phyloP scores from a whole-genome alignment of 1,140 invertebrate species.

The Brachionus paranguensis region DNA sequence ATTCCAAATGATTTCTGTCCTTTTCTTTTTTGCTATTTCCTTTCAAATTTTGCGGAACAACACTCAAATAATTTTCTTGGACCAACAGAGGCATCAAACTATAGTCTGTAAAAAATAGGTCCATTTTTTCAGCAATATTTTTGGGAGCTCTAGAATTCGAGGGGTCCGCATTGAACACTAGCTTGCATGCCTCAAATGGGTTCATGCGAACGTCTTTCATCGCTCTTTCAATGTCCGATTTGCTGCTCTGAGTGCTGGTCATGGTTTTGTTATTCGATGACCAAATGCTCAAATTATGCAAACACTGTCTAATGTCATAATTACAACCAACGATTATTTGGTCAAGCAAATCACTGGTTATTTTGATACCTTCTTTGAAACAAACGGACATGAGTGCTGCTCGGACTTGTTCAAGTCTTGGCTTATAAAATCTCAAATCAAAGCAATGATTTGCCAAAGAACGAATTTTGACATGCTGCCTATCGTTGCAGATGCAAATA shows the following conservation, averaged over 20 bases:
- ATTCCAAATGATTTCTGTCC: slow-evolving; percentile 59
- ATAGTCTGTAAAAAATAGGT: slow-evolving; percentile 95
- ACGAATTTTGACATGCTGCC: slow-evolving; percentile 85
- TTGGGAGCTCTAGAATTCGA: slow-evolving; percentile 56
- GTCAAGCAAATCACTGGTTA: slow-evolving; percentile 64
- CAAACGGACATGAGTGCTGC: slow-evolving; percentile 80
- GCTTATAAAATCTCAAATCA: slow-evolving; percentile 78
- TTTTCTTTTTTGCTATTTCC: slow-evolving; percentile 5
- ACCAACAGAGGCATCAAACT: slow-evolving; percentile 88
- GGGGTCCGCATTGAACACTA: slow-evolving; percentile 75
- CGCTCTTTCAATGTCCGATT: slow-evolving; percentile 56
- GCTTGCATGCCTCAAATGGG: slow-evolving; percentile 84
- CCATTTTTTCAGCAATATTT: slow-evolving; percentile 55
- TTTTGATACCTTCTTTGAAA: slow-evolving; percentile 80
- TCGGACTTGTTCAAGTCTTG: slow-evolving; percentile 80
- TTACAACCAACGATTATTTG: slow-evolving; percentile 81
- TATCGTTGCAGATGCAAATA: slow-evolving; percentile 97
- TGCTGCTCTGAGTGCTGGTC: slow-evolving; percentile 55
- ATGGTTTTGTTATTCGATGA: slow-evolving; percentile 59
- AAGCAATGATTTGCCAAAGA: slow-evolving; percentile 88
- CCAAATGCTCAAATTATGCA: slow-evolving; percentile 70
- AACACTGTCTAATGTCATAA: slow-evolving; percentile 79
- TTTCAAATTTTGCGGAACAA: slow-evolving; percentile 59
- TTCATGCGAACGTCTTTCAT: slow-evolving; percentile 79
- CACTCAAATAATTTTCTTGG: slow-evolving; percentile 88